Base-by-base conservation (phyloP, 2,113 vertebrate species). In the Poicephalus gulielmi region DNA sequence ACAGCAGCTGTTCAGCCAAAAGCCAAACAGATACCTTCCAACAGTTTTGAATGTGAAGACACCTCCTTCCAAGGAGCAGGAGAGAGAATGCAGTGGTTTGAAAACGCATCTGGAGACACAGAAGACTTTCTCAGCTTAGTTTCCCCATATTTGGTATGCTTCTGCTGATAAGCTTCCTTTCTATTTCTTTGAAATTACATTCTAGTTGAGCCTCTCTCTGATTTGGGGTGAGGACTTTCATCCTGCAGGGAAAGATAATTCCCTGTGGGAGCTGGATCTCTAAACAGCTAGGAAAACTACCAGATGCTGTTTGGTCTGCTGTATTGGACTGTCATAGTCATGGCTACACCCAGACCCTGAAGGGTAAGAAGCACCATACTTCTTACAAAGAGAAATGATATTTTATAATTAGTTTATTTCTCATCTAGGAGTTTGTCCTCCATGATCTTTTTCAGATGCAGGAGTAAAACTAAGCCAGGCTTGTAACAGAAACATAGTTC, bases 391-490 rank as follows among this genome's bases (percentile, higher is more conserved):
- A n/a, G 30, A 94, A 92, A 92, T 64, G 2, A 50, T 30, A 76
- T 88, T 83, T 85, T 78, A 47, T 67, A 75, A 87, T 90, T 57
- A 74, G 57, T 41, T 93, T 50, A 60, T 95, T 95, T 88, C 52
- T 71, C 63, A 83, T 60, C 35, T 76, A 67, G 57, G 86, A 80
- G 33, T 60, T 33, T 85, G 79, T 84, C 37, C n/a, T 90, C 43
- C 62, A 70, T 68, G 46, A 88, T 83, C 17, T 41, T 11, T 83
- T 93, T 93, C 94, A 96, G 52, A 75, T 37, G 46, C 17, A 0
- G 28, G 57, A 94, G 37, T 10, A 89, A 44, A 81, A 59, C 12
- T 74, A 27, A 74, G 31, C 5, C 62, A 59, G n/a, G 43, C 70
- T 75, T 53, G 5, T 37, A 63, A 71, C 8, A 75, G 70, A 50